Evolutionary conservation across 2,797 vertebrate genomes (phyloP).

Genomic region (Todus mexicanus): DNA sequence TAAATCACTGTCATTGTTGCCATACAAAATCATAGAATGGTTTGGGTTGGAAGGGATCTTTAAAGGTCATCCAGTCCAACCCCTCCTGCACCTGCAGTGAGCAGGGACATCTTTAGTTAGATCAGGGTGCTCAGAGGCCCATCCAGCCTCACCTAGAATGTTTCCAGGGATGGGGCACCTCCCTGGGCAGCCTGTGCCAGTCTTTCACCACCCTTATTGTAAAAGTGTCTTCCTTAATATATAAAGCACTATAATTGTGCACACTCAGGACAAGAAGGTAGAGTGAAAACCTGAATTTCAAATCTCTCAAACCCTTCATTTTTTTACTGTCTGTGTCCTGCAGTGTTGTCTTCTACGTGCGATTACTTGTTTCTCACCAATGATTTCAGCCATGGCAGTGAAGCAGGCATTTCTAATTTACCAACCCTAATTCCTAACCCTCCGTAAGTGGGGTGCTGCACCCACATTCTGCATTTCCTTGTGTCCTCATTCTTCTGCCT

Average conservation of each 20-base stretch:
- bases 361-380: neutral
- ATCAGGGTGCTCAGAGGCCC: rapidly evolving
- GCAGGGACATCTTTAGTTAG: neutral
- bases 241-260: neutral
- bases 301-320: neutral
- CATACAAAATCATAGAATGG: neutral
- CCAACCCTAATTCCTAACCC: neutral
- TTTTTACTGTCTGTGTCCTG: neutral
- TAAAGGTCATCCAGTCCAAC: neutral
- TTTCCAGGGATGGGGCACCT: neutral
- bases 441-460: neutral
- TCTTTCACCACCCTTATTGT: neutral
- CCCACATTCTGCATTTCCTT: neutral
- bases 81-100: neutral
- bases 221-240: neutral
- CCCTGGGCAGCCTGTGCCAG: neutral
- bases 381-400: neutral
- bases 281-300: neutral
- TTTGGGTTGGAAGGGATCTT: neutral
- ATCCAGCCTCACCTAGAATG: neutral
- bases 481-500: neutral
- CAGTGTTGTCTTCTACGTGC: neutral
- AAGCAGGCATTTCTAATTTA: neutral
- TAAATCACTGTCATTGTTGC: neutral
- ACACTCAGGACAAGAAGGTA: neutral